A percentile compares a stretch with the other conserved stretches of the same genome.
Evolutionary conservation across 2,797 vertebrate species (phyloP).

Genomic region (Bradypodion pumilum): DNA sequence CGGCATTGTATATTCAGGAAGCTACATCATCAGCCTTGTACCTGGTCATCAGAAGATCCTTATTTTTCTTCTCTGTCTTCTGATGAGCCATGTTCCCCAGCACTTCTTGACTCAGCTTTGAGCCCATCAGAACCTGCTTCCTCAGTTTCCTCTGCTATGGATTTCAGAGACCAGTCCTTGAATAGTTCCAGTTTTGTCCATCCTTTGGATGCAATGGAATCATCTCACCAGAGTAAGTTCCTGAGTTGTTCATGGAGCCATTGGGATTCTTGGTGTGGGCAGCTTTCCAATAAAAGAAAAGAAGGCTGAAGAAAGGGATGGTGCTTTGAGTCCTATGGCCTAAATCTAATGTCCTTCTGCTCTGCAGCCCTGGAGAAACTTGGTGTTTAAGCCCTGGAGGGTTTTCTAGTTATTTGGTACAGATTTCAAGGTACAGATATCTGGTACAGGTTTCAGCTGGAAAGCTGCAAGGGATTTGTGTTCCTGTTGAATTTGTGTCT

Average conservation of each 20-base stretch:
- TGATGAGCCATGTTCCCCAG: slow-evolving; percentile 37
- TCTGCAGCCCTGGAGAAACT: too few relatives aligned
- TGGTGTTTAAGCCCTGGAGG: too few relatives aligned
- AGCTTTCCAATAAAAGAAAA: rapidly evolving
- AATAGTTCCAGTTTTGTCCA: not conserved
- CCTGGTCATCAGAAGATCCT: slow-evolving; percentile 72
- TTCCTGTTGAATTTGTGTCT: too few relatives aligned
- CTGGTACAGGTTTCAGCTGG: too few relatives aligned
- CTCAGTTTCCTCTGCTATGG: not conserved
- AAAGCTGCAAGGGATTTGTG: too few relatives aligned
- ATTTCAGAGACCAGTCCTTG: not conserved
- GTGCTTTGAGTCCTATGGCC: not conserved
- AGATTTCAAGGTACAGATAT: too few relatives aligned
- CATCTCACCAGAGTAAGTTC: slow-evolving; percentile 50
- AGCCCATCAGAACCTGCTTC: slow-evolving; percentile 24
- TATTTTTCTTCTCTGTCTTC: slow-evolving; percentile 71
- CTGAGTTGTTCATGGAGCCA: not conserved
- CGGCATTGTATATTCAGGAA: not conserved
- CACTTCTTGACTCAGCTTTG: slow-evolving; percentile 37
- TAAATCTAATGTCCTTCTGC: too few relatives aligned
- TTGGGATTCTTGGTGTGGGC: rapidly evolving
- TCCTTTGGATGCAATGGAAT: not conserved
- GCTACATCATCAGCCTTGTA: slow-evolving; percentile 19
- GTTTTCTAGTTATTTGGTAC: too few relatives aligned
- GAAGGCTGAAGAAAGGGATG: not conserved